Evolutionary conservation across 1,140 invertebrate species (phyloP).

Genomic region (Elymnias hypermnestra): DNA sequence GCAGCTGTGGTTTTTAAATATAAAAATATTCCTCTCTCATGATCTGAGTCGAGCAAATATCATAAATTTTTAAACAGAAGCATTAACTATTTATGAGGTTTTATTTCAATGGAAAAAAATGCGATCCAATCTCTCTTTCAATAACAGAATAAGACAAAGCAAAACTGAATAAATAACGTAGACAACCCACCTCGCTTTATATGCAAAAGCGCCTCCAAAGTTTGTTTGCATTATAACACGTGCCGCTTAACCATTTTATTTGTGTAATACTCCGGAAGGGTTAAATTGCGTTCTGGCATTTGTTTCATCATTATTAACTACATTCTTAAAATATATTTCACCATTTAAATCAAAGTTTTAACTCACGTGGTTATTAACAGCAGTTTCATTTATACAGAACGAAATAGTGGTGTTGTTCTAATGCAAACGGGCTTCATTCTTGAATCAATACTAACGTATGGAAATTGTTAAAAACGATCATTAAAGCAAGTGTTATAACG

Average conservation of each 20-base stretch:
- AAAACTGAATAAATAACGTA: slow-evolving; percentile 73
- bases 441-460: slow-evolving; percentile 50
- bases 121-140: slow-evolving; percentile 37
- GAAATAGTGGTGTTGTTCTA: slow-evolving; percentile 69
- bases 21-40: slow-evolving; percentile 37
- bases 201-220: slow-evolving; percentile 75
- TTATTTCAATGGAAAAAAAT: slow-evolving; percentile 25
- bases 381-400: slow-evolving; percentile 22
- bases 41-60: slow-evolving; percentile 42
- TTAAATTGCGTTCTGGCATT: slow-evolving; percentile 76
- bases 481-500: slow-evolving; percentile 69
- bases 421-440: slow-evolving; percentile 71
- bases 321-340: slow-evolving; percentile 22
- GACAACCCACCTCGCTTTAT: slow-evolving; percentile 75
- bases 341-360: too few species aligned
- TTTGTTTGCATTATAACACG: slow-evolving; percentile 76
- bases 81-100: slow-evolving; percentile 1
- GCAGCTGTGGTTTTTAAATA: too few species aligned
- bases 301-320: slow-evolving; percentile 52
- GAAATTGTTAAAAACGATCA: slow-evolving; percentile 64
- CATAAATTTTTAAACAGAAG: slow-evolving; percentile 22
- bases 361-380: too few species aligned
- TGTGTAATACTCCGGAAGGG: slow-evolving; percentile 71
- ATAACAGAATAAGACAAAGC: slow-evolving; percentile 66
- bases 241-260: slow-evolving; percentile 75